phyloP scores from a whole-genome alignment of 2,888 invertebrate genomes.

The Malthinus seriepunctatus region DNA sequence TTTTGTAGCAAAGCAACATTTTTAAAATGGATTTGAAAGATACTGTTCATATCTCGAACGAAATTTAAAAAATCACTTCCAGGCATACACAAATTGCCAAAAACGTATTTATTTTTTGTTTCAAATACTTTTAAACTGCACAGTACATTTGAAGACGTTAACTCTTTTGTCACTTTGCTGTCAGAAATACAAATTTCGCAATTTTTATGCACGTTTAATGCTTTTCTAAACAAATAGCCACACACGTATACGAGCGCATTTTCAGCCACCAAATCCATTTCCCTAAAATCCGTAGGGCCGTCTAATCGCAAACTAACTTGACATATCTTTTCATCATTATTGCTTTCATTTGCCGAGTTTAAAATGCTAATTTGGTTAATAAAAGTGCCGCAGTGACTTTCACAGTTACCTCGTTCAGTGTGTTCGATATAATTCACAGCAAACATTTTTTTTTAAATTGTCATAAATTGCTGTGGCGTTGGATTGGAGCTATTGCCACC shows the following conservation, averaged over 20 bases:
- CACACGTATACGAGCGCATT: constrained; percentile 17
- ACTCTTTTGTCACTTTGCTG: neutral
- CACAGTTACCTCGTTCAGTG: constrained; percentile 5
- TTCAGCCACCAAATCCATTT: constrained; percentile 6
- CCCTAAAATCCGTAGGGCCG: neutral
- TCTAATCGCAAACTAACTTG: neutral
- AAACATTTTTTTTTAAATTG: constrained; percentile 32
- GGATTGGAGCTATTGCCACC: constrained; percentile 32
- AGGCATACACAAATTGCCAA: constrained; percentile 19
- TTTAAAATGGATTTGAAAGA: constrained; percentile 6
- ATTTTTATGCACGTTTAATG: constrained; percentile 11
- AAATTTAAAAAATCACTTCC: neutral
- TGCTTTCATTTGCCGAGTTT: neutral
- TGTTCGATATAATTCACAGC: constrained; percentile 21
- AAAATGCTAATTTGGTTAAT: neutral
- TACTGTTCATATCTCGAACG: constrained; percentile 9
- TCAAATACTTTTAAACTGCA: constrained; percentile 20
- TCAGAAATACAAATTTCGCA: constrained; percentile 1
- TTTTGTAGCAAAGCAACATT: constrained; percentile 3
- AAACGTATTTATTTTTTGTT: constrained; percentile 8
- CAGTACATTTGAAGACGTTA: constrained; percentile 9
- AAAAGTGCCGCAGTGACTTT: constrained; percentile 1
- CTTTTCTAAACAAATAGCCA: constrained; percentile 22
- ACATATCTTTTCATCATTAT: neutral
- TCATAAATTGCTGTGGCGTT: constrained; percentile 30